Conservation (phyloP, 2,888 invertebrate genomes). For the Drosophila cognata region DNA sequence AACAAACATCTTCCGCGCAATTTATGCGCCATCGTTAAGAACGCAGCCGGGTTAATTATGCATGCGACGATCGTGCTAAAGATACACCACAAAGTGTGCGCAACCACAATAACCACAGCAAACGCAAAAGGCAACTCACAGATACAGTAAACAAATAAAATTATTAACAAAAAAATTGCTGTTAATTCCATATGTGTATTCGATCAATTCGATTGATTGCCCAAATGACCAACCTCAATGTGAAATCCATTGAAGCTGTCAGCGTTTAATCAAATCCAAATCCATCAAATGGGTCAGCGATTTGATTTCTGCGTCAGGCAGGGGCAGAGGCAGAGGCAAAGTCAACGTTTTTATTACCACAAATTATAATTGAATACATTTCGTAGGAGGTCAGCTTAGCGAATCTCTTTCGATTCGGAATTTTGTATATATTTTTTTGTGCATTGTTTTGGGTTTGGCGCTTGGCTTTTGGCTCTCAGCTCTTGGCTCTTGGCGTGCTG, state of each 20-base stretch:
- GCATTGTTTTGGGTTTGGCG: constrained; percentile 2
- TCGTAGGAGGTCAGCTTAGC: constrained; percentile 53
- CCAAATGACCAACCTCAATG: constrained; percentile 60
- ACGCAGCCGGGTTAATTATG: constrained; percentile 44
- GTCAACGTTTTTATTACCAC: constrained; percentile 60
- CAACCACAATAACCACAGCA: constrained; percentile 2
- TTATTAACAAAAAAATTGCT: constrained; percentile 1
- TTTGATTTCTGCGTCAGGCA: constrained; percentile 36
- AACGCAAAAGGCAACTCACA: constrained; percentile 10
- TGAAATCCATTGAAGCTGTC: constrained; percentile 48
- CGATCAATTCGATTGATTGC: constrained; percentile 27
- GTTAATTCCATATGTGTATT: constrained; percentile 3
- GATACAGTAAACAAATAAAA: constrained; percentile 34
- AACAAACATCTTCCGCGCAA: constrained; percentile 54
- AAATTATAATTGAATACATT: constrained; percentile 74
- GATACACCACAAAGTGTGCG: constrained; percentile 28
- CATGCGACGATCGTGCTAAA: constrained; percentile 34
- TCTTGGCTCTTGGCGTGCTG: constrained; percentile 17
- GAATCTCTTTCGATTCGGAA: constrained; percentile 8
- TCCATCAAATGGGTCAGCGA: constrained; percentile 65
- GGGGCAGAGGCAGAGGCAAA: background rate
- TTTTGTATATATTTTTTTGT: background rate
- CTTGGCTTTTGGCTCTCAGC: constrained; percentile 9
- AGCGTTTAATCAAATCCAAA: constrained; percentile 34
- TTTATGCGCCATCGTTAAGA: constrained; percentile 43